Evolutionary conservation across 2,888 invertebrate species (phyloP), one percentile per base, ranked within the genome.

Genomic region (Atrina japonica): DNA sequence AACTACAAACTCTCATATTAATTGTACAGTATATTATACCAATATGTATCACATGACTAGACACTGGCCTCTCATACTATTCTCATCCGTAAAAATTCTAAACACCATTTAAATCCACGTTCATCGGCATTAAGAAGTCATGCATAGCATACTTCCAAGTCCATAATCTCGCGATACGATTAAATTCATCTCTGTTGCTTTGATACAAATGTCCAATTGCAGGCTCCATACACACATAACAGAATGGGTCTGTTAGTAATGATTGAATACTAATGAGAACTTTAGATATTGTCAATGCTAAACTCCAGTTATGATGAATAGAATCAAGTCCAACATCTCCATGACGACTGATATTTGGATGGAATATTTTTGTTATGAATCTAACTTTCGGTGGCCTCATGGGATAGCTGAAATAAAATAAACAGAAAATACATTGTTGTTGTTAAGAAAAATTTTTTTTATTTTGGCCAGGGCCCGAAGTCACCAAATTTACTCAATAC

Each of bases 241-340:
- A 96, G 86, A 95, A 97, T 0, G 97, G 97, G 91, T 97, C 97
- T 1, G 90, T 90, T 23, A 91, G 81, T 66, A 91, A 78, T 0
- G 88, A 88, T 83, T 90, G 90, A 27, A 91, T 88, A 66, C 89
- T 89, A 30, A 91, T 88, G n/a, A 91, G 81, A 27, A 92, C 90
- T 85, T 92, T 97, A 79, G 96, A 95, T 87, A 97, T 94, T 49
- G 97, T 97, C 76, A 97, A 92, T 0, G 97, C 97, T 73, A 97
- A 92, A n/a, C 96, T 96, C 97, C 97, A 98, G 92, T 98, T 98
- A 91, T 97, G 96, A 85, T 96, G 96, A 82, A 98, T 96, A 11
- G 96, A 96, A 92, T 98, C 97, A 77, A 98, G 95, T 70, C 98
- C 97, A 58, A 98, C 96, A 91, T 97, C 97, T 2, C 97, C 97